Base-by-base conservation (phyloP, 2,113 vertebrate genomes). In the Loxodonta africana region DNA sequence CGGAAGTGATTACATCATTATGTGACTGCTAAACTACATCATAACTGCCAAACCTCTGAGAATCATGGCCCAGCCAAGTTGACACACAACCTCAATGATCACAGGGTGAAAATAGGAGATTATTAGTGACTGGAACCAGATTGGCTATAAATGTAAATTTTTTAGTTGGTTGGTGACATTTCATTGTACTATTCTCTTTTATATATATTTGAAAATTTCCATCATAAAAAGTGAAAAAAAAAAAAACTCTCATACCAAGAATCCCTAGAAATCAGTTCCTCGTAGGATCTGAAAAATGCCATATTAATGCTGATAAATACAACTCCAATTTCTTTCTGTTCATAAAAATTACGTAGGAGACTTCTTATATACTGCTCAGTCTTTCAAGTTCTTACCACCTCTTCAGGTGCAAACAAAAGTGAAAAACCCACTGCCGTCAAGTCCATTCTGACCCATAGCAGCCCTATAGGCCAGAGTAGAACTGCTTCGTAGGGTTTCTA, bases 261-360 rank as follows among this genome's bases (percentile, higher is more conserved):
- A 88, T 63, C 28, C 67, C 93, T 53, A 80, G 30, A 95, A 33
- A 87, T 57, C 17, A 69, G 2, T 33, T 93, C 30, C 33, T 88
- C 17, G 76, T 46, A 96, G 78, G 77, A 65, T 73, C 26, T 65
- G 12, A 44, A 89, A 63, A 28, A 15, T 67, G 33, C 33, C 0
- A 0, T 77, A 71, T 53, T 77, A 83, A 71, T 5, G 4, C 33
- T 26, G 62, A 80, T 83, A 44, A 92, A 83, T 73, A 65, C 12
- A 71, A 82, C 2, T 23, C 6, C 20, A 37, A 4, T 53, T 91
- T 92, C 90, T 90, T 85, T 67, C 69, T 90, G 25, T 65, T 85
- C 46, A 15, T 90, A 88, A 95, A 94, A 67, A 53, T 80, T 60
- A 88, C 23, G 30, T 81, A 11, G 63, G 53, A 92, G 37, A 73